Conservation (phyloP, 30 jellyfish, hydroid and myxozoan genomes). For the Chrysaora quinquecirrha region DNA sequence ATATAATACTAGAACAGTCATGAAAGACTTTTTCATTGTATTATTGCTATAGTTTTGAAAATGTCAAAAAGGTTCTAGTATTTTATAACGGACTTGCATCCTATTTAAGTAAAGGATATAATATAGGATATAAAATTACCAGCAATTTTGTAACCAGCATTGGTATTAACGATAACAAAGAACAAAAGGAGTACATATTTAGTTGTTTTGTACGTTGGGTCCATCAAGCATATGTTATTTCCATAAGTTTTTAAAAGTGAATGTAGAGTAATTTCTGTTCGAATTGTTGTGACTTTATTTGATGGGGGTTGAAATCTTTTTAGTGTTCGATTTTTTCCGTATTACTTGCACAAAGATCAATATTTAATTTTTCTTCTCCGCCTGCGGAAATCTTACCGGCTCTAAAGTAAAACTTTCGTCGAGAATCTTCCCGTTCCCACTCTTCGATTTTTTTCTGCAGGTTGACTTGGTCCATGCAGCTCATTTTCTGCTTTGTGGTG, state of each 20-base stretch:
- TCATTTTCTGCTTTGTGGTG: conserved; percentile 27
- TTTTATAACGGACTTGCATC: neutral
- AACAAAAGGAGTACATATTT: conserved; percentile 15
- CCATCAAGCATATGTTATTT: conserved; percentile 25
- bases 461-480: conserved; percentile 37
- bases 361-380: conserved; percentile 13
- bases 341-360: neutral
- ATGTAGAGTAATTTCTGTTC: conserved; percentile 23
- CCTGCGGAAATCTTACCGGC: conserved; percentile 17
- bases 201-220: conserved; percentile 16
- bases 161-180: conserved; percentile 21
- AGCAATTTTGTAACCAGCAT: conserved; percentile 23
- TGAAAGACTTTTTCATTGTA: conserved; percentile 16
- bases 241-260: conserved; percentile 7
- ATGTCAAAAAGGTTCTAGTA: neutral
- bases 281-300: conserved; percentile 15
- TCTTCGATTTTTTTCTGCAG: conserved; percentile 20
- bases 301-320: conserved; percentile 21
- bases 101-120: no score
- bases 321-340: neutral
- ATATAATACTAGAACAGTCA: no score
- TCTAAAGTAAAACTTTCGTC: conserved; percentile 30
- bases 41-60: conserved; percentile 29
- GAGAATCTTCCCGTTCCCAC: conserved; percentile 27
- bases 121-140: neutral